phyloP scores from a whole-genome alignment of 2,888 invertebrate genomes.

The Pristionchus maxplancki region DNA sequence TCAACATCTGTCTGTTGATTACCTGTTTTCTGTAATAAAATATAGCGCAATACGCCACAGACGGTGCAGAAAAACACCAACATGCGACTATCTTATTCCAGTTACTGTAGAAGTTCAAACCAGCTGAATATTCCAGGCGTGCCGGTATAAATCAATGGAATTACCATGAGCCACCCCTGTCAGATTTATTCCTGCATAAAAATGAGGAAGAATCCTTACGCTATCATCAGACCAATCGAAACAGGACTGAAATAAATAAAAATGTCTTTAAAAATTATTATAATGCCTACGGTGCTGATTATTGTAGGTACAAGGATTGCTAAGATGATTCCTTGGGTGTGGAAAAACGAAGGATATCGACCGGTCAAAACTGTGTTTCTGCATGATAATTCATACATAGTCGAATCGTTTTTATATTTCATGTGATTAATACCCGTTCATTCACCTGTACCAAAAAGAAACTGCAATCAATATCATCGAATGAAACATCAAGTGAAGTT shows the following conservation, averaged over 20 bases:
- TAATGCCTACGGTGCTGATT: not conserved
- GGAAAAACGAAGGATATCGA: not conserved
- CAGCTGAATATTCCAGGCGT: no score
- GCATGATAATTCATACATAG: no score
- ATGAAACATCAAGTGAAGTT: not conserved
- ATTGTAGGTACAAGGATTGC: not conserved
- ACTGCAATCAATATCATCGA: not conserved
- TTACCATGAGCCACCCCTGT: not conserved
- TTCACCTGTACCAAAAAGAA: not conserved
- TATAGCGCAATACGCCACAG: not conserved
- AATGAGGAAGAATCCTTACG: not conserved
- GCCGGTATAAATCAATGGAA: no score
- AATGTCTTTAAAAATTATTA: not conserved
- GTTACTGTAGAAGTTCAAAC: not conserved
- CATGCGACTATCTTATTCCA: not conserved
- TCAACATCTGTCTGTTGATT: not conserved
- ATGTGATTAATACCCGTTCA: no score
- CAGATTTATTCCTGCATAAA: not conserved
- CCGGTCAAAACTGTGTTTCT: not conserved
- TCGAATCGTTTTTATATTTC: no score
- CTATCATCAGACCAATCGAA: not conserved
- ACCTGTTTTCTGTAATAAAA: not conserved
- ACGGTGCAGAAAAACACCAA: not conserved
- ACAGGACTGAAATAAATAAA: not conserved
- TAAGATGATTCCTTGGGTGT: not conserved